A percentile compares a stretch with the other conserved stretches of the same genome.
These are phyloP conservation scores for Maniola jurtina DNA, from an alignment of 1,140 invertebrate species.

Conservation along the genomic window DNA sequence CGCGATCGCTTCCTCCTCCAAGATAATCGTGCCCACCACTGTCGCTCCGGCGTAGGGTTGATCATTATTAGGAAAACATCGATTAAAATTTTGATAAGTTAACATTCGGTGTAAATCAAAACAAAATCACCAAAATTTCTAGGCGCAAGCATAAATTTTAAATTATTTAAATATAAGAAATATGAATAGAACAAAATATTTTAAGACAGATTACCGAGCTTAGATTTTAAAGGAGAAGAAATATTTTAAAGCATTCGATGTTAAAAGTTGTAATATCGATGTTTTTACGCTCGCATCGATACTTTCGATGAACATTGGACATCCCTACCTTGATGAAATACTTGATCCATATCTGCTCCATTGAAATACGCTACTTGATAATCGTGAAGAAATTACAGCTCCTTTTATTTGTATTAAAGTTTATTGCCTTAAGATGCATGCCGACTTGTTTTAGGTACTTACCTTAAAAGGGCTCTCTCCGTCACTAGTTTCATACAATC, in stretches of 20 bases:
- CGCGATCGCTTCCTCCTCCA: conserved; percentile 65
- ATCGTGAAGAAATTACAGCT: conserved; percentile 31
- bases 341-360: conserved; percentile 14
- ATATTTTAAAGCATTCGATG: too few species aligned
- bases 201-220: too few species aligned
- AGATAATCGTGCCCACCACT: conserved; percentile 57
- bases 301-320: neutral
- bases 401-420: conserved; percentile 33
- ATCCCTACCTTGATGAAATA: conserved; percentile 9
- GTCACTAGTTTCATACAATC: too few species aligned
- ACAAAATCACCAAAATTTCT: too few species aligned
- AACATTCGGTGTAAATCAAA: too few species aligned
- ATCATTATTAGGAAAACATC: conserved; percentile 49
- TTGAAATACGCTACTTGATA: conserved; percentile 63
- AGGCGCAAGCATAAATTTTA: too few species aligned
- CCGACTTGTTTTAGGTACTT: conserved; percentile 11
- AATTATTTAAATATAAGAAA: too few species aligned
- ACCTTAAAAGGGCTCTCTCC: too few species aligned
- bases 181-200: too few species aligned
- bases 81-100: neutral
- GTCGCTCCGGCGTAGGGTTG: conserved; percentile 66
- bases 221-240: too few species aligned
- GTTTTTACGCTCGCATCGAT: too few species aligned
- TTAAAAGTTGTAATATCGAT: too few species aligned
- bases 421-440: conserved; percentile 26